Base-by-base conservation (phyloP, 2,113 vertebrate species). In the Lasiurus borealis region DNA sequence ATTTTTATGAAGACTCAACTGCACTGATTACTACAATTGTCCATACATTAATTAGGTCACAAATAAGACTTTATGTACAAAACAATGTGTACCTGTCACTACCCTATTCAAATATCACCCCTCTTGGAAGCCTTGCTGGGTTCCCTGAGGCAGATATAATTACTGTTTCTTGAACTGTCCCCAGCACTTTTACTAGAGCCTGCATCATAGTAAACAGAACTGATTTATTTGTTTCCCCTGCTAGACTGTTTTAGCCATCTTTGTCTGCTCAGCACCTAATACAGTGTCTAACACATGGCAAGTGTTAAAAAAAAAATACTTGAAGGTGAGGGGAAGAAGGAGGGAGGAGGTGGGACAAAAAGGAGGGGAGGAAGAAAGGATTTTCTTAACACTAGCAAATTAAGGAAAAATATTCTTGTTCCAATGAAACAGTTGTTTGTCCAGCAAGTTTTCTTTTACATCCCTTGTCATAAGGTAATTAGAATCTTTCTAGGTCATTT, bases 391-490 rank as follows among this genome's bases (percentile, higher is more conserved):
- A 52, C 4, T 57, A 50, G 50, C 15, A 85, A 90, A 83, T 69
- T 40, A 86, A 46, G 31, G 31, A 29, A 12, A 46, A 15, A 59
- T 31, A 80, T 44, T 85, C 36, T 64, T 44, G 14, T 23, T 48
- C 48, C 52, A 27, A 77, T 18, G 27, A 83, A 93, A 62, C 13
- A 52, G 1, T 44, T 72, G 3, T 71, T 80, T 75, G 71, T 90
- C 94, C 77, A 82, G 10, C 18, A 88, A 90, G 6, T 50, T 92
- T 85, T 23, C 23, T 8, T 94, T 88, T 83, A 48, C 57, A 68
- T 66, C 48, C 54, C 59, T 93, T 73, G 52, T 82, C 82, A 92
- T 48, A 71, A 92, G 83, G 4, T 64, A 83, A 96, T 95, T 75
- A 95, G 31, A 91, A 34, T 92, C 50, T 85, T 34, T 78, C 71